These are phyloP conservation scores for Ptychochromis oligacanthus DNA, from an alignment of 2,113 vertebrate species.

Conservation along the genomic window DNA sequence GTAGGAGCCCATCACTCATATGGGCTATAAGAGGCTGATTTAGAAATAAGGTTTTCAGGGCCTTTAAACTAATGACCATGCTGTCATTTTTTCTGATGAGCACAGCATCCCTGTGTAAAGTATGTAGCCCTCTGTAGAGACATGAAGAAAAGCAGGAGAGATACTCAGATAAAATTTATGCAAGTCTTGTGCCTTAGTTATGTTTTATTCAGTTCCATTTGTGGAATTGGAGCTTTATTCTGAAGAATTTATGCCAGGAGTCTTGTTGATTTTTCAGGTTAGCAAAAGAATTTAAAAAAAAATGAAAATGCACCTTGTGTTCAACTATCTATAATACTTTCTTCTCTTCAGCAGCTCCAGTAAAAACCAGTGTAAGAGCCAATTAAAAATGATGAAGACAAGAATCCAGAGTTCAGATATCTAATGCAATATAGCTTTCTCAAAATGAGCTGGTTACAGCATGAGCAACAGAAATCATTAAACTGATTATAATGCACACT, in stretches of 20 bases:
- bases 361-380: neutral
- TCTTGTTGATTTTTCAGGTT: neutral
- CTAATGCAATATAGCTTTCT: neutral
- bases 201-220: slow-evolving; percentile 6
- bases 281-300: neutral
- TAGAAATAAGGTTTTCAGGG: slow-evolving; percentile 20
- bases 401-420: neutral
- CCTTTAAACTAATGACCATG: slow-evolving; percentile 27
- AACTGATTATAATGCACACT: neutral
- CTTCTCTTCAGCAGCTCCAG: neutral
- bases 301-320: neutral
- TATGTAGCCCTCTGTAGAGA: neutral
- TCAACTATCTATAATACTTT: neutral
- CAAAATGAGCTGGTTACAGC: neutral
- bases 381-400: neutral
- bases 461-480: neutral
- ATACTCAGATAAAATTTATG: neutral
- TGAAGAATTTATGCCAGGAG: neutral
- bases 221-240: neutral
- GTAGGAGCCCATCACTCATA: slow-evolving; percentile 13
- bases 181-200: neutral
- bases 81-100: slow-evolving; percentile 13
- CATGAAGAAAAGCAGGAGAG: neutral
- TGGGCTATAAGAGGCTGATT: neutral
- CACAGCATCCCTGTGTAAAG: neutral